Evolutionary conservation across 2,888 invertebrate species (phyloP).

Genomic region (Siphlonurus alternatus): DNA sequence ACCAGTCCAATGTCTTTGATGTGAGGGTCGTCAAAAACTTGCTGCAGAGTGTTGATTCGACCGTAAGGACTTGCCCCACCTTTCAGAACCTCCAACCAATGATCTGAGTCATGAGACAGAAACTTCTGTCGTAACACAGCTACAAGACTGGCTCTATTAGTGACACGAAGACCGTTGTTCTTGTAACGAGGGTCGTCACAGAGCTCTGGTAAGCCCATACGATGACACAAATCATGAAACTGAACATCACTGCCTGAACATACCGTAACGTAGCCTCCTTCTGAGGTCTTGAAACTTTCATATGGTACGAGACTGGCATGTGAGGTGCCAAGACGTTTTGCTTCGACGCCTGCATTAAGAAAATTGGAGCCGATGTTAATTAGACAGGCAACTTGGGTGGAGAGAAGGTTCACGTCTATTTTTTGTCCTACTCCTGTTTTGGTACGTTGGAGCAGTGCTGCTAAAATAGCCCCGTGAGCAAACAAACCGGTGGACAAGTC

Average conservation of each 20-base stretch:
- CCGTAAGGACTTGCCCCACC: conserved; percentile 71
- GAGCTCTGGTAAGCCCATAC: conserved; percentile 43
- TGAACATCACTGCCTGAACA: conserved; percentile 77
- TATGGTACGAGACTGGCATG: conserved; percentile 93
- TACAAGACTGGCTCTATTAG: conserved; percentile 53
- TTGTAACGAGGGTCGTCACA: conserved; percentile 42
- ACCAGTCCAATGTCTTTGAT: conserved; percentile 55
- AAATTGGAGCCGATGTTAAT: conserved; percentile 83
- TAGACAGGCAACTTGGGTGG: conserved; percentile 77
- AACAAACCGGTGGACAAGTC: conserved; percentile 88
- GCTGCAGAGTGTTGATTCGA: conserved; percentile 69
- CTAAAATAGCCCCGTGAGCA: conserved; percentile 86
- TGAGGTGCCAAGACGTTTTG: conserved; percentile 74
- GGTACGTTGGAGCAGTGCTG: conserved; percentile 62
- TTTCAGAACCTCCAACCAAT: conserved; percentile 59
- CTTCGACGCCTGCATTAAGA: conserved; percentile 66
- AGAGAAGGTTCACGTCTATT: conserved; percentile 85
- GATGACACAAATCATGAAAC: conserved; percentile 52
- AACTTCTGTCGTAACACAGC: conserved; percentile 40
- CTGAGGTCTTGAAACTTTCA: conserved; percentile 67
- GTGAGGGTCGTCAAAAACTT: conserved; percentile 81
- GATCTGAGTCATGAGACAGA: conserved; percentile 44
- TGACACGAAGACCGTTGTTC: conserved; percentile 57
- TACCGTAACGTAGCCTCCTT: conserved; percentile 62
- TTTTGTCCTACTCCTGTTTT: conserved; percentile 74